Evolutionary conservation across 2,888 invertebrate species (phyloP).

Genomic region (Entomobrya proxima): DNA sequence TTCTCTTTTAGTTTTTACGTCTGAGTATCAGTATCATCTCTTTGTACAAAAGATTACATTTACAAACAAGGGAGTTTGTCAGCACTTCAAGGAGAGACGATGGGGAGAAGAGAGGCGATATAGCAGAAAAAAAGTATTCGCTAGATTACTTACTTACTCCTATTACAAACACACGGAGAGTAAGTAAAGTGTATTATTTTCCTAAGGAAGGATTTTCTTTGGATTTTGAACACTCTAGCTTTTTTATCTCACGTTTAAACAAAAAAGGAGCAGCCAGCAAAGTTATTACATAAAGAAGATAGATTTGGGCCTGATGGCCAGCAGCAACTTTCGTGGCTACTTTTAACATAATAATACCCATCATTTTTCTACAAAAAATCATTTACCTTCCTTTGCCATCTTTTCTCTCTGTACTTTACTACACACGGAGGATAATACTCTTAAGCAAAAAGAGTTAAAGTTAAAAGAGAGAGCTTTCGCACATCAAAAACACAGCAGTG

Average conservation of each 20-base stretch:
- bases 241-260: neutral
- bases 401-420: neutral
- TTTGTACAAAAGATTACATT: neutral
- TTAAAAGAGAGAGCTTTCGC: neutral
- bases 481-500: neutral
- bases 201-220: neutral
- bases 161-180: neutral
- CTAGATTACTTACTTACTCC: neutral
- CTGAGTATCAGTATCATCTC: neutral
- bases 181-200: neutral
- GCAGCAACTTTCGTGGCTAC: neutral
- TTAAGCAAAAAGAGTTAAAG: neutral
- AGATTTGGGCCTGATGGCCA: neutral
- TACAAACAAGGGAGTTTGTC: neutral
- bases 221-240: neutral
- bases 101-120: too few species aligned
- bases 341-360: too few species aligned
- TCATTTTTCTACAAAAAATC: neutral
- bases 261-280: neutral
- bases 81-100: too few species aligned
- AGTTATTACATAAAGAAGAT: neutral
- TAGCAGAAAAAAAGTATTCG: too few species aligned
- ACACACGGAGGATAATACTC: neutral
- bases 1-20: conserved; percentile 6
- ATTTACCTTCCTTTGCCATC: neutral